Conservation (phyloP, 2,888 invertebrate species). For the Leucoma salicis region DNA sequence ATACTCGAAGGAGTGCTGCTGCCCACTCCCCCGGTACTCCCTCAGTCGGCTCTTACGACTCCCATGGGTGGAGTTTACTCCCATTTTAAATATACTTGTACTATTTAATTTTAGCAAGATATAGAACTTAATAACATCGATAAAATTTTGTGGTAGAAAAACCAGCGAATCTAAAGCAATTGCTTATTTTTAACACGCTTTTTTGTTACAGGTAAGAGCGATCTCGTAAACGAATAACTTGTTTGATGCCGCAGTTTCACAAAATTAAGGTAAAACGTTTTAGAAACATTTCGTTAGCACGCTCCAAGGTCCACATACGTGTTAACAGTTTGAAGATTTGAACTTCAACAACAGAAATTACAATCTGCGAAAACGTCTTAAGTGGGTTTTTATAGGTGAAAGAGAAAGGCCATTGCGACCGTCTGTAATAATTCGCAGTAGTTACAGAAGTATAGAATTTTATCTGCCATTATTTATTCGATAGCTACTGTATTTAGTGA, state of each 20-base stretch:
- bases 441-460: neutral
- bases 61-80: no score
- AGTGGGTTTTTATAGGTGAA: neutral
- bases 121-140: neutral
- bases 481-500: no score
- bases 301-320: slow-evolving; percentile 12
- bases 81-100: no score
- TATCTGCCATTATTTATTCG: no score
- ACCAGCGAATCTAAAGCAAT: neutral
- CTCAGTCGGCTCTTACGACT: no score
- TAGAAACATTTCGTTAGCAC: slow-evolving; percentile 17
- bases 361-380: slow-evolving; percentile 6
- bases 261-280: slow-evolving; percentile 28
- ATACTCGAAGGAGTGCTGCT: no score
- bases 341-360: slow-evolving; percentile 8
- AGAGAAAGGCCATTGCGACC: neutral
- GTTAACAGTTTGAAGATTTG: slow-evolving; percentile 11
- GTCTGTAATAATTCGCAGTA: neutral
- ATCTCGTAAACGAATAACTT: slow-evolving; percentile 4
- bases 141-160: neutral
- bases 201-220: slow-evolving; percentile 30
- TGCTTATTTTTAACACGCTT: neutral
- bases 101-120: no score
- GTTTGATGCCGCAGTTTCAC: slow-evolving; percentile 13
- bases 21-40: no score